Conservation (phyloP, 2,888 invertebrate species). For the Cephus spinipes region DNA sequence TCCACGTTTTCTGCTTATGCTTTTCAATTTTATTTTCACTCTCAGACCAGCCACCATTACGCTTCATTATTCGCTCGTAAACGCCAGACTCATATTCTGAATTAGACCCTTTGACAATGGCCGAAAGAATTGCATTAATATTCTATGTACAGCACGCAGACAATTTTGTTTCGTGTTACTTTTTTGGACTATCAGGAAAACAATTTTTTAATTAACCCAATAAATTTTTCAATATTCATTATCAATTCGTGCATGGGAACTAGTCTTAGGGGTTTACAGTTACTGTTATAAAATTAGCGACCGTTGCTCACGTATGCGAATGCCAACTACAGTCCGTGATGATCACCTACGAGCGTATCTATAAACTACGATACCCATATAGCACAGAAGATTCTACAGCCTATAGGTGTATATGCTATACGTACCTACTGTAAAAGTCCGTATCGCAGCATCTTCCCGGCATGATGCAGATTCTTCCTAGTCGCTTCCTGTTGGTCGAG, state of each 20-base stretch:
- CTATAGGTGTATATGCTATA: background rate
- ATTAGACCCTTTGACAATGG: constrained; percentile 19
- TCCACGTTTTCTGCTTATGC: constrained; percentile 5
- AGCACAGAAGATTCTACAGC: background rate
- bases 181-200: background rate
- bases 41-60: constrained; percentile 28
- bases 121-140: constrained; percentile 5
- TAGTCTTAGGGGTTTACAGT: background rate
- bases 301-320: background rate
- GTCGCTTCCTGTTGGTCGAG: background rate
- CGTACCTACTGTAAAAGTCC: background rate
- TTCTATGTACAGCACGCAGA: background rate
- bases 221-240: background rate
- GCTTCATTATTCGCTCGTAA: constrained; percentile 47
- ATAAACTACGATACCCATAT: background rate
- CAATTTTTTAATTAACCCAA: background rate
- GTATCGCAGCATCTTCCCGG: background rate
- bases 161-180: background rate
- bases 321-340: background rate
- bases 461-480: background rate
- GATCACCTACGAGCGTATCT: background rate
- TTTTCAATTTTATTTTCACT: constrained; percentile 8
- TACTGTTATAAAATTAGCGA: background rate
- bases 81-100: constrained; percentile 36
- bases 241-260: background rate